These are phyloP conservation scores for Gasteruption jaculator DNA, from an alignment of 2,888 invertebrate genomes.

Conservation along the genomic window DNA sequence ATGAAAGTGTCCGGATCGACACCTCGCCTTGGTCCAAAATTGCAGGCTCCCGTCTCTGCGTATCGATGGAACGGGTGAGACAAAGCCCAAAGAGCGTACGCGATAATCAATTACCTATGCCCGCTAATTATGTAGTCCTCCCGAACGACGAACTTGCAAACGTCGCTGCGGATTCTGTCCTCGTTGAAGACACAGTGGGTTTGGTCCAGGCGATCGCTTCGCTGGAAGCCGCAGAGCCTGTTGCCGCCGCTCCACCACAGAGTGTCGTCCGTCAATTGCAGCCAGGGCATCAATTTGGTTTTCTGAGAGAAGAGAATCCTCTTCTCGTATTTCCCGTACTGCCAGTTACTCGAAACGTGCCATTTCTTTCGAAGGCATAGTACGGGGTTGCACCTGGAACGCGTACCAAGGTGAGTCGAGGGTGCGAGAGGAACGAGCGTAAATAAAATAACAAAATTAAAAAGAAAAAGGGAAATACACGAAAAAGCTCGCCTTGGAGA, in stretches of 20 bases:
- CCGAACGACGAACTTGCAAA: conserved; percentile 52
- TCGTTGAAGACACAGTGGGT: conserved; percentile 27
- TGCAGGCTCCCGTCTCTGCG: conserved; percentile 50
- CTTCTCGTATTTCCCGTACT: conserved; percentile 55
- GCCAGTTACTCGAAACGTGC: conserved; percentile 57
- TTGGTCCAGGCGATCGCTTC: conserved; percentile 29
- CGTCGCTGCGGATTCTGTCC: conserved; percentile 41
- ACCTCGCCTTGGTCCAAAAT: conserved; percentile 36
- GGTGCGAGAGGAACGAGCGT: background rate
- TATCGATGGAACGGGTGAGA: too few relatives aligned
- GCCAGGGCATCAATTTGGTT: conserved; percentile 55
- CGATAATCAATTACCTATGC: conserved; percentile 42
- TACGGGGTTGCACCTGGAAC: conserved; percentile 40
- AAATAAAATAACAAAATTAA: too few relatives aligned
- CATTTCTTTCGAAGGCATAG: conserved; percentile 46
- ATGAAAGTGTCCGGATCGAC: conserved; percentile 21
- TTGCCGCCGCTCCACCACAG: conserved; percentile 57
- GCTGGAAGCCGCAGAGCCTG: conserved; percentile 36
- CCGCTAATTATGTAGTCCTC: conserved; percentile 48
- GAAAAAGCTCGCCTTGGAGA: too few relatives aligned
- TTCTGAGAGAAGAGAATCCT: conserved; percentile 50
- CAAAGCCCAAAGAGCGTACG: background rate
- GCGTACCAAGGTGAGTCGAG: conserved; percentile 1
- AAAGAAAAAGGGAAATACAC: too few relatives aligned
- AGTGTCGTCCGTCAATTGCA: conserved; percentile 53